Conservation (phyloP, 2,888 invertebrate species). For the Ernsta delagoae region DNA sequence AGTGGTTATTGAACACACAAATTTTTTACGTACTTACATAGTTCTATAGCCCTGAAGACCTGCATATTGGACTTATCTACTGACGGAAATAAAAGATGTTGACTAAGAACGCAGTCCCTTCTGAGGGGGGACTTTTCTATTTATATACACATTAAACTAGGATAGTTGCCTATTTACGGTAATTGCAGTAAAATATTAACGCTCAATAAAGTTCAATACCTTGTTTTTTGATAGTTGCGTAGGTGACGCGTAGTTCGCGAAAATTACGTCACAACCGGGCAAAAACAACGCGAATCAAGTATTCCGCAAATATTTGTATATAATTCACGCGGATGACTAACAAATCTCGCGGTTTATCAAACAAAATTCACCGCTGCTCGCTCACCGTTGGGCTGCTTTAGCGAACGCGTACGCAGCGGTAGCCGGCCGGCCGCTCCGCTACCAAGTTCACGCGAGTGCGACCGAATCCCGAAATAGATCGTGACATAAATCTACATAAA, state of each 20-base stretch:
- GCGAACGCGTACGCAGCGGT: slow-evolving; percentile 54
- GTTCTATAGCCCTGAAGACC: too few relatives aligned
- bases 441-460: slow-evolving; percentile 69
- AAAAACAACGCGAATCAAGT: background rate
- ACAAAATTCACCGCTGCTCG: slow-evolving; percentile 34
- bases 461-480: slow-evolving; percentile 70
- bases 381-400: slow-evolving; percentile 44
- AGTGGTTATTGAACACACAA: background rate
- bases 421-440: slow-evolving; percentile 33
- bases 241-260: background rate
- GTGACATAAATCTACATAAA: slow-evolving; percentile 82
- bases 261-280: slow-evolving; percentile 2
- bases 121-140: too few relatives aligned
- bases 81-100: too few relatives aligned
- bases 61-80: too few relatives aligned
- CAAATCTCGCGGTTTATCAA: slow-evolving; percentile 28
- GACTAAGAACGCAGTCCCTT: too few relatives aligned
- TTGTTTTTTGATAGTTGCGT: too few relatives aligned
- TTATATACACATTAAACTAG: too few relatives aligned
- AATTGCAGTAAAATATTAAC: too few relatives aligned
- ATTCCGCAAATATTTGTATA: slow-evolving; percentile 20
- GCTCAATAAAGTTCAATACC: too few relatives aligned
- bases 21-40: too few relatives aligned
- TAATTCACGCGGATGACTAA: slow-evolving; percentile 29
- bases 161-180: background rate